Evolutionary conservation across 2,888 invertebrate genomes (phyloP).

Genomic region (Bruchidius siliquastri): DNA sequence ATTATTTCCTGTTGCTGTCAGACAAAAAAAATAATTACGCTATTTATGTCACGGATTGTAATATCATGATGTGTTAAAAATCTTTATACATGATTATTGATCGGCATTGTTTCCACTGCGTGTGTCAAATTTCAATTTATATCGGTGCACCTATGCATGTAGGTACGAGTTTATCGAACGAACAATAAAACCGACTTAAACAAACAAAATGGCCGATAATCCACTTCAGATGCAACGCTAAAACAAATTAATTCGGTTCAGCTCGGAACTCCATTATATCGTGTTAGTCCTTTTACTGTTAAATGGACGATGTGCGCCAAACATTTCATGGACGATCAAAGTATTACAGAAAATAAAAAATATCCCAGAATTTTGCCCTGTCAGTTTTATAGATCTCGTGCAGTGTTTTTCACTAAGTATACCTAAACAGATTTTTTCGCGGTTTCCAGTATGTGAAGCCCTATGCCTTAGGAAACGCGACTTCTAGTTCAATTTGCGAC

Average conservation of each 20-base stretch:
- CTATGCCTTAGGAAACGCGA: too few species aligned
- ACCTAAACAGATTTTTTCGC: too few species aligned
- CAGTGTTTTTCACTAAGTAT: too few species aligned
- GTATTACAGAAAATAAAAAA: neutral
- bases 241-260: neutral
- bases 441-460: too few species aligned
- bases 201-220: neutral
- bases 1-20: too few species aligned
- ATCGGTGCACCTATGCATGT: neutral
- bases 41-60: too few species aligned
- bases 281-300: neutral
- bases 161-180: neutral
- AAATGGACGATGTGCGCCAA: neutral
- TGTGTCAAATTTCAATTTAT: neutral
- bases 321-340: neutral
- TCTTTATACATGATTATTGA: too few species aligned
- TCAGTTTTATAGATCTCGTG: neutral
- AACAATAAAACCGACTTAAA: neutral
- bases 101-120: too few species aligned
- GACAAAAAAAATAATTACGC: too few species aligned
- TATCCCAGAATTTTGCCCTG: neutral
- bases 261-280: neutral
- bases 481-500: too few species aligned
- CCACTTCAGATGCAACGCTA: neutral
- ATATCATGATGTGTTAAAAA: too few species aligned